These are phyloP conservation scores for Coturnix japonica DNA, from an alignment of 2,113 vertebrate genomes.

Conservation along the genomic window DNA sequence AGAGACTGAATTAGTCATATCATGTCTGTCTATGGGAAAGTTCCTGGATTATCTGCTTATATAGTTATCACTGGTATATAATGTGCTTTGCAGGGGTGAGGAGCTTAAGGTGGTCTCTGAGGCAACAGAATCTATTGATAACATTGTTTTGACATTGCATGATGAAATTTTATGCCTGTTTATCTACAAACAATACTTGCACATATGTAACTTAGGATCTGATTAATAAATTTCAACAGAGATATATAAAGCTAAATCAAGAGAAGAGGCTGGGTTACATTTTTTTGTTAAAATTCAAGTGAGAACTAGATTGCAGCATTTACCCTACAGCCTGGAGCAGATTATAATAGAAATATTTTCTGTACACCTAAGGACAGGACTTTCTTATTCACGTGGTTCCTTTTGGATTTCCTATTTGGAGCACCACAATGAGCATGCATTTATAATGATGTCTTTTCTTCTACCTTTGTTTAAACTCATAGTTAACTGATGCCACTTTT, in stretches of 20 bases:
- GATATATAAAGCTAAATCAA: background rate
- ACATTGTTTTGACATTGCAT: background rate
- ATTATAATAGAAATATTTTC: background rate
- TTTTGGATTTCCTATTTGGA: background rate
- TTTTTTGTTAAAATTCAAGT: background rate
- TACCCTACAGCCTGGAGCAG: background rate
- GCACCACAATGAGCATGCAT: background rate
- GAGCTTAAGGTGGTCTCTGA: background rate
- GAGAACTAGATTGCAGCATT: background rate
- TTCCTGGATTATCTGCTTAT: background rate
- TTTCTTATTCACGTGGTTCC: background rate
- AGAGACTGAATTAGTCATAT: background rate
- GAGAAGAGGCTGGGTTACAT: background rate
- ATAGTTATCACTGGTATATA: background rate
- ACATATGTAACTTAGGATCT: background rate
- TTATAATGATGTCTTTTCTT: background rate
- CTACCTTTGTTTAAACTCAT: background rate
- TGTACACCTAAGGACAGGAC: background rate
- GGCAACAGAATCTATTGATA: background rate
- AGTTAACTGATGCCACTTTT: rapidly evolving
- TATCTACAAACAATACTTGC: background rate
- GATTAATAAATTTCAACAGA: background rate
- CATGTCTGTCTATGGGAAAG: background rate
- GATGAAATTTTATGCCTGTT: background rate
- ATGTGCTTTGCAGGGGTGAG: background rate